A percentile compares a stretch with the other conserved stretches of the same genome.
Evolutionary conservation across 2,888 invertebrate genomes (phyloP).

Genomic region (Epirrita christyi): DNA sequence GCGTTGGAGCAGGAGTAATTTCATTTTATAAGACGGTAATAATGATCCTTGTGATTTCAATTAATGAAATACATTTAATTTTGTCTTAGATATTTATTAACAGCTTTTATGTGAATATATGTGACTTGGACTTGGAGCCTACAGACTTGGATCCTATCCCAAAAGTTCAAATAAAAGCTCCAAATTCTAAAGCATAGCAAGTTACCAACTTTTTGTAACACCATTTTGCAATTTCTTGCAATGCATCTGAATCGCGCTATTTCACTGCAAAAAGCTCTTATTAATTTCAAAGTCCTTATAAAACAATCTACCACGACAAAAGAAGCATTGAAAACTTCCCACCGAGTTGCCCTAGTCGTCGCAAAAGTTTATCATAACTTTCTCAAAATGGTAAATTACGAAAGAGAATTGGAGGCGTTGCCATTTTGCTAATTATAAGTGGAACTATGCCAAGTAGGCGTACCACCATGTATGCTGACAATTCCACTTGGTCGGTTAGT

Average conservation of each 20-base stretch:
- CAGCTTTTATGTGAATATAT: too few relatives aligned
- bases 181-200: too few relatives aligned
- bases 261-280: slow-evolving; percentile 11
- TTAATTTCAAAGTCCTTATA: slow-evolving; percentile 19
- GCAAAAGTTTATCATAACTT: slow-evolving; percentile 18
- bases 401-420: too few relatives aligned
- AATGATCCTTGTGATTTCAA: too few relatives aligned
- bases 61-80: too few relatives aligned
- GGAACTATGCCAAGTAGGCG: not conserved
- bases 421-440: slow-evolving; percentile 25
- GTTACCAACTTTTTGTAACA: too few relatives aligned
- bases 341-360: slow-evolving; percentile 5
- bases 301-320: slow-evolving; percentile 16
- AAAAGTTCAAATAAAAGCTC: too few relatives aligned
- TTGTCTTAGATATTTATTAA: too few relatives aligned
- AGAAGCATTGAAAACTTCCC: slow-evolving; percentile 22
- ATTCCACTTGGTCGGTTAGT: slow-evolving; percentile 21
- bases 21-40: too few relatives aligned
- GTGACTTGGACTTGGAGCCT: too few relatives aligned
- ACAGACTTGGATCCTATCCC: too few relatives aligned
- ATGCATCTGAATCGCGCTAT: slow-evolving; percentile 4
- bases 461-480: slow-evolving; percentile 5
- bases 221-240: not conserved
- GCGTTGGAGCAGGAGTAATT: too few relatives aligned
- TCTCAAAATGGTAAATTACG: slow-evolving; percentile 16